These are phyloP conservation scores for Tigriopus californicus DNA, from an alignment of 2,888 invertebrate species.

Conservation along the genomic window DNA sequence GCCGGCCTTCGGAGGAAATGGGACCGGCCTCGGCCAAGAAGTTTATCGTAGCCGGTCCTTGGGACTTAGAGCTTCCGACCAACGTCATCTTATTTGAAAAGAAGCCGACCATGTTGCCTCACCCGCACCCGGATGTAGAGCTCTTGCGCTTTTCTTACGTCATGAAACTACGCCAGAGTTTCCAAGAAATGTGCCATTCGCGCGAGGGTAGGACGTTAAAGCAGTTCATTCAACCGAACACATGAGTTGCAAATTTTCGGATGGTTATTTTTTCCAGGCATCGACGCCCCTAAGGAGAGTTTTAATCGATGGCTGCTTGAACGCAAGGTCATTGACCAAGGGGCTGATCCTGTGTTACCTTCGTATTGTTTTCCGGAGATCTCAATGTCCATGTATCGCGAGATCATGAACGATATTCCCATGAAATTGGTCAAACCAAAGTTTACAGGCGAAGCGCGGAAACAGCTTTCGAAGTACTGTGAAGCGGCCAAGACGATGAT, in stretches of 20 bases:
- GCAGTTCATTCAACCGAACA: too few relatives aligned
- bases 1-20: slow-evolving; percentile 56
- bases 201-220: slow-evolving; percentile 39
- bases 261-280: too few relatives aligned
- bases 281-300: slow-evolving; percentile 88
- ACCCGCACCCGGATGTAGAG: slow-evolving; percentile 65
- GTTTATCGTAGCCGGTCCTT: slow-evolving; percentile 70
- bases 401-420: slow-evolving; percentile 95
- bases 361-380: slow-evolving; percentile 80
- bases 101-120: slow-evolving; percentile 53
- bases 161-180: slow-evolving; percentile 67
- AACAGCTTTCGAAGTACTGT: slow-evolving; percentile 78
- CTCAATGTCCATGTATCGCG: slow-evolving; percentile 83
- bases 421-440: slow-evolving; percentile 87
- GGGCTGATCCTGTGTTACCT: slow-evolving; percentile 74
- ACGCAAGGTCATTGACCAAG: slow-evolving; percentile 71
- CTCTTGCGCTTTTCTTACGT: slow-evolving; percentile 51
- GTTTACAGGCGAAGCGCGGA: slow-evolving; percentile 83
- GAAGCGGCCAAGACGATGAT: slow-evolving; percentile 94
- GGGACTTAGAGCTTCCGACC: slow-evolving; percentile 83
- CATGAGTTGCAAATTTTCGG: too few relatives aligned
- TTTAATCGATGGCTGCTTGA: slow-evolving; percentile 91
- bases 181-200: slow-evolving; percentile 81
- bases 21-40: slow-evolving; percentile 58
- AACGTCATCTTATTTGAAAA: slow-evolving; percentile 78